Conservation (phyloP, 1,140 invertebrate genomes). For the Dendrolimus kikuchii region DNA sequence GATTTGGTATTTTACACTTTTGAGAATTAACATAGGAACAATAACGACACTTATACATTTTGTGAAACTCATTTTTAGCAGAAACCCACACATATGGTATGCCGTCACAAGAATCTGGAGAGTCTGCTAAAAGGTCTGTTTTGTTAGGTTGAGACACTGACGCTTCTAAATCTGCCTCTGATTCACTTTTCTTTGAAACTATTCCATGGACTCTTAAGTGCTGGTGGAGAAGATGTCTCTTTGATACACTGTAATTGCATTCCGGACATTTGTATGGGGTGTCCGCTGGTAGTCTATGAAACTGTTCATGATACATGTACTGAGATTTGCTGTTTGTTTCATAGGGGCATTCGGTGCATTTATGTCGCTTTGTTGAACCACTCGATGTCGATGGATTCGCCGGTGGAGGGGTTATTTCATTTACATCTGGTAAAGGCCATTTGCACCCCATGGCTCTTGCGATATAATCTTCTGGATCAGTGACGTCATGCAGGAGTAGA, state of each 20-base stretch:
- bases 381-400: background rate
- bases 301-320: slow-evolving; percentile 88
- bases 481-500: slow-evolving; percentile 56
- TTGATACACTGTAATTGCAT: slow-evolving; percentile 88
- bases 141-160: slow-evolving; percentile 19
- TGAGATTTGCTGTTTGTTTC: slow-evolving; percentile 88
- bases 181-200: slow-evolving; percentile 47
- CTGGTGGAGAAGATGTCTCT: slow-evolving; percentile 83
- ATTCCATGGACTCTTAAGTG: slow-evolving; percentile 85
- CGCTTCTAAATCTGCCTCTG: slow-evolving; percentile 41
- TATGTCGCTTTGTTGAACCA: slow-evolving; percentile 73
- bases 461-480: slow-evolving; percentile 65
- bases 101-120: slow-evolving; percentile 39
- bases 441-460: slow-evolving; percentile 55
- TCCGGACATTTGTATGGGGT: slow-evolving; percentile 84
- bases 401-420: slow-evolving; percentile 6
- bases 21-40: slow-evolving; percentile 88
- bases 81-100: slow-evolving; percentile 83
- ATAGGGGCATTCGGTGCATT: slow-evolving; percentile 83
- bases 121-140: slow-evolving; percentile 24
- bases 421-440: slow-evolving; percentile 36
- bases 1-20: slow-evolving; percentile 86
- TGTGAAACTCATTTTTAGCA: slow-evolving; percentile 79
- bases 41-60: slow-evolving; percentile 89
- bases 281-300: slow-evolving; percentile 81